These are phyloP conservation scores for Pagetopsis macropterus DNA, from an alignment of 2,797 vertebrate species.

Conservation along the genomic window DNA sequence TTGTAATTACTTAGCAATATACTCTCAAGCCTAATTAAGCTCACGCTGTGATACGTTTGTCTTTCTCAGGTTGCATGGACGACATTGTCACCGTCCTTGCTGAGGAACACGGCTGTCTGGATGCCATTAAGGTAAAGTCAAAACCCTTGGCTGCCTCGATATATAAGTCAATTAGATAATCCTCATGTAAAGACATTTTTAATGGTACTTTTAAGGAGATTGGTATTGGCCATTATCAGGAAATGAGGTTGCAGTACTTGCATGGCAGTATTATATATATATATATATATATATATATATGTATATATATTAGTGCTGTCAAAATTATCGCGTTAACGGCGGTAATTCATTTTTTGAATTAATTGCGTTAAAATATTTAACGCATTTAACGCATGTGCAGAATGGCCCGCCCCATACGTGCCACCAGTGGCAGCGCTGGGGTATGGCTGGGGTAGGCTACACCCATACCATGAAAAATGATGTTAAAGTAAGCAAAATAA, in stretches of 20 bases:
- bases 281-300: background rate
- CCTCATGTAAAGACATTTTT: background rate
- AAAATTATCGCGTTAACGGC: no score
- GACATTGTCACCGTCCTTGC: constrained; percentile 93
- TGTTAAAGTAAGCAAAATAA: no score
- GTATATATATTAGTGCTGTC: no score
- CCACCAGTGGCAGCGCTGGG: no score
- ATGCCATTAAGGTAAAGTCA: constrained; percentile 89
- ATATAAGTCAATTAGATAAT: background rate
- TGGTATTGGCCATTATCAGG: background rate
- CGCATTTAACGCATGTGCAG: no score
- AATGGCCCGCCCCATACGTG: no score
- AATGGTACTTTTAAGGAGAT: background rate
- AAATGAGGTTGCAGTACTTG: background rate
- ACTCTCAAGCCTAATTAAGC: constrained; percentile 15
- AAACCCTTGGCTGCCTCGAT: background rate
- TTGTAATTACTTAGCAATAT: constrained; percentile 1
- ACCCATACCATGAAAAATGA: no score
- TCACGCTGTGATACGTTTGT: constrained; percentile 27
- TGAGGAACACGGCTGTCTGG: constrained; percentile 95
- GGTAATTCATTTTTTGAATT: no score
- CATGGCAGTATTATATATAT: background rate
- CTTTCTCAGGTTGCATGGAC: constrained; percentile 90
- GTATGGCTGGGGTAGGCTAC: no score
- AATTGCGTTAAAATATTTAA: no score